Percentiles rank a stretch among this genome's conserved stretches.
These are phyloP conservation scores for Monomorium pharaonis DNA, from an alignment of 1,140 invertebrate species.

Conservation along the genomic window DNA sequence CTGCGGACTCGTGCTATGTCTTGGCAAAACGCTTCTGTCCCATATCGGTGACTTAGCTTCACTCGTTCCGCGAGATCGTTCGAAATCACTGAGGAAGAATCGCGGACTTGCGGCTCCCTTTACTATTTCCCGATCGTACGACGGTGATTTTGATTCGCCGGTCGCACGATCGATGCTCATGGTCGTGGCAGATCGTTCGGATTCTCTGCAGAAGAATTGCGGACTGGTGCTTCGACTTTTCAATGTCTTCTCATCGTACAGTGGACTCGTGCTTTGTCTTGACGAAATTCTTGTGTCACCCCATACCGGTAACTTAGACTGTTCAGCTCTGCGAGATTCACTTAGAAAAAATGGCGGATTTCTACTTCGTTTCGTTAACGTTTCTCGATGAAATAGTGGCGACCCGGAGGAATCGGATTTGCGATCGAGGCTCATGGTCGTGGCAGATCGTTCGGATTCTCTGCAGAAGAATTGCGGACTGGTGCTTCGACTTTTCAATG, in stretches of 20 bases:
- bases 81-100: not conserved
- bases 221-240: constrained; percentile 40
- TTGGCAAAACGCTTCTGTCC: not conserved
- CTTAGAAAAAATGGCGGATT: not conserved
- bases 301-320: not conserved
- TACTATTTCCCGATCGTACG: not conserved
- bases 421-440: not conserved
- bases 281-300: not conserved
- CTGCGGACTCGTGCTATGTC: not conserved
- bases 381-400: not conserved
- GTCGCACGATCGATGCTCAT: not conserved
- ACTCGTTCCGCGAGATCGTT: not conserved
- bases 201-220: constrained; percentile 8
- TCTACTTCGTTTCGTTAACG: not conserved
- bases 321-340: no score
- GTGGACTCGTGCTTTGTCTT: not conserved
- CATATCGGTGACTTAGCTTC: not conserved
- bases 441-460: constrained; percentile 1
- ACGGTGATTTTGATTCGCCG: not conserved
- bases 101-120: not conserved
- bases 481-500: not conserved
- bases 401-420: not conserved
- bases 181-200: not conserved
- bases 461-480: not conserved
- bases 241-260: not conserved